A percentile compares a stretch with the other conserved stretches of the same genome.
Evolutionary conservation across 2,888 invertebrate species (phyloP).

Genomic region (Cryptocephalus moraei): DNA sequence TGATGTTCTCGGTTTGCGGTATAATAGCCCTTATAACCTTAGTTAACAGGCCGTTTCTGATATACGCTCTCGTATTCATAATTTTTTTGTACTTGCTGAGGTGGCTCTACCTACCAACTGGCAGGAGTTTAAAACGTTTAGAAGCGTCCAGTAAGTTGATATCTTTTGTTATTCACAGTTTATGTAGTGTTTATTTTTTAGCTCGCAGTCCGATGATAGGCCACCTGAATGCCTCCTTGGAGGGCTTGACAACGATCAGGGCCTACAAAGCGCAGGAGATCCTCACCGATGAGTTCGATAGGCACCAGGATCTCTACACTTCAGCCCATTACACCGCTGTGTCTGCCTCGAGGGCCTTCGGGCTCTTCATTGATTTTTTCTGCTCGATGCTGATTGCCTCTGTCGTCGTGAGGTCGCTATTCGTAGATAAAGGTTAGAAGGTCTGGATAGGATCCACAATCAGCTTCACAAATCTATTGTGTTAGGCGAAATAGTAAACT

Average conservation of each 20-base stretch:
- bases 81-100: slow-evolving; percentile 7
- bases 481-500: too few relatives aligned
- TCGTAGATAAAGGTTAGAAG: slow-evolving; percentile 24
- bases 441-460: too few relatives aligned
- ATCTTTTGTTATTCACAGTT: too few relatives aligned
- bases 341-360: slow-evolving; percentile 28
- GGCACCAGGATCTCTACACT: slow-evolving; percentile 32
- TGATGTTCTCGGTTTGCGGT: slow-evolving; percentile 14
- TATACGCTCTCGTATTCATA: slow-evolving; percentile 19
- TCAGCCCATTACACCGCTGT: slow-evolving; percentile 29
- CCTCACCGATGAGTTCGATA: slow-evolving; percentile 30
- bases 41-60: slow-evolving; percentile 18
- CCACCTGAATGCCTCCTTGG: slow-evolving; percentile 33
- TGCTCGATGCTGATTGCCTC: slow-evolving; percentile 20
- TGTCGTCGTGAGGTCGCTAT: slow-evolving; percentile 19
- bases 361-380: slow-evolving; percentile 26
- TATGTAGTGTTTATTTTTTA: slow-evolving; percentile 8
- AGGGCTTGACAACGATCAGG: slow-evolving; percentile 35
- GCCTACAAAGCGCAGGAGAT: slow-evolving; percentile 30
- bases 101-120: slow-evolving; percentile 21
- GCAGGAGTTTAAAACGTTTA: slow-evolving; percentile 25
- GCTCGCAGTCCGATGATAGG: slow-evolving; percentile 34
- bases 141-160: slow-evolving; percentile 27
- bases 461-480: too few relatives aligned
- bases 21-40: slow-evolving; percentile 14